These are phyloP conservation scores for Ciconia nigra DNA, from an alignment of 2,797 vertebrate genomes.

Conservation along the genomic window DNA sequence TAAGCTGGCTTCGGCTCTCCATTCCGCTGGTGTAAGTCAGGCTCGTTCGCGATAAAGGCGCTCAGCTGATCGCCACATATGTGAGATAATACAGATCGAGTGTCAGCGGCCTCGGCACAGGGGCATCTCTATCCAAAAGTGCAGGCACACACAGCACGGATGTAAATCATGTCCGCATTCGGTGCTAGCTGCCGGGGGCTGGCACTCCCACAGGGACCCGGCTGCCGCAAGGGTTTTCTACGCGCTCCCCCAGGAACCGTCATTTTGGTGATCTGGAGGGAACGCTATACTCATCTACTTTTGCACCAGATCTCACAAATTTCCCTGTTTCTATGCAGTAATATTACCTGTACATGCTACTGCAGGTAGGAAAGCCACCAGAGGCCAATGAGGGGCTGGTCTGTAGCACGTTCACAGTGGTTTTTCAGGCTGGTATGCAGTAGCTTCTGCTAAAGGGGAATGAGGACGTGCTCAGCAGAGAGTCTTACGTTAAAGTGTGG, in stretches of 20 bases:
- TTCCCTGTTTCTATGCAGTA: fast-evolving
- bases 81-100: fast-evolving
- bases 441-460: background rate
- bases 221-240: background rate
- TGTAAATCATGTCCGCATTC: fast-evolving
- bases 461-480: background rate
- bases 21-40: background rate
- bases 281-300: fast-evolving
- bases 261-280: background rate
- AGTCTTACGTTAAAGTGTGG: background rate
- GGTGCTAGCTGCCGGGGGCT: background rate
- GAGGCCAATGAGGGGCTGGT: background rate
- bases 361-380: background rate
- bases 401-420: fast-evolving
- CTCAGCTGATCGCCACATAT: background rate
- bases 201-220: fast-evolving
- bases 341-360: fast-evolving
- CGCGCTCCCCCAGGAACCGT: fast-evolving
- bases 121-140: background rate
- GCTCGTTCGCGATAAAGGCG: fast-evolving
- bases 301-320: background rate
- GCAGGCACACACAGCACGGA: fast-evolving
- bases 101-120: background rate
- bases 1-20: background rate
- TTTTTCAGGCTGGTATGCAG: fast-evolving